These are phyloP conservation scores for Flexamia atlantica DNA, from an alignment of 2,888 invertebrate species.

Conservation along the genomic window DNA sequence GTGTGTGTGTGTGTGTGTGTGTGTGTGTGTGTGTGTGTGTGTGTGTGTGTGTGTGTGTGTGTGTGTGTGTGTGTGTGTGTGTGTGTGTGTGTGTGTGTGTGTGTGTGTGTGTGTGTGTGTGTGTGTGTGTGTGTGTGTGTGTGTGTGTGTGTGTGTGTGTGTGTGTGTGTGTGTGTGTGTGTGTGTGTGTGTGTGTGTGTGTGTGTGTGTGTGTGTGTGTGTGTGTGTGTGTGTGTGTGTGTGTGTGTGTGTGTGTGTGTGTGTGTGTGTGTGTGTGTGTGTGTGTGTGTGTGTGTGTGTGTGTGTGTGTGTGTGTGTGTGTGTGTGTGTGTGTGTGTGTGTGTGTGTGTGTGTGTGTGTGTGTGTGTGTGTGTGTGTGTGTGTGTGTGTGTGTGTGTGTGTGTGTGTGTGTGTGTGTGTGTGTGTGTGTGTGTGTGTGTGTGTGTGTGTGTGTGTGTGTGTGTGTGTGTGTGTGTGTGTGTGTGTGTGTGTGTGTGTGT, in stretches of 20 bases:
- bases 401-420: constrained; percentile 36
- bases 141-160: too few species aligned
- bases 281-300: constrained; percentile 57
- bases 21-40: too few species aligned
- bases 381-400: constrained; percentile 49
- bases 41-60: too few species aligned
- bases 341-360: constrained; percentile 57
- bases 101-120: too few species aligned
- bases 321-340: constrained; percentile 57
- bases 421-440: constrained; percentile 57
- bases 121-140: too few species aligned
- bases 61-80: too few species aligned
- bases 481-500: constrained; percentile 57
- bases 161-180: too few species aligned
- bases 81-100: too few species aligned
- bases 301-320: constrained; percentile 57
- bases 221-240: too few species aligned
- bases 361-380: constrained; percentile 57
- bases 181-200: too few species aligned
- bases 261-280: constrained; percentile 57
- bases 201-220: too few species aligned
- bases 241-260: constrained; percentile 28
- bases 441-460: constrained; percentile 57
- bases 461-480: constrained; percentile 57
- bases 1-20: too few species aligned